Conservation (phyloP, 2,797 vertebrate genomes). For the Amblyraja radiata region DNA sequence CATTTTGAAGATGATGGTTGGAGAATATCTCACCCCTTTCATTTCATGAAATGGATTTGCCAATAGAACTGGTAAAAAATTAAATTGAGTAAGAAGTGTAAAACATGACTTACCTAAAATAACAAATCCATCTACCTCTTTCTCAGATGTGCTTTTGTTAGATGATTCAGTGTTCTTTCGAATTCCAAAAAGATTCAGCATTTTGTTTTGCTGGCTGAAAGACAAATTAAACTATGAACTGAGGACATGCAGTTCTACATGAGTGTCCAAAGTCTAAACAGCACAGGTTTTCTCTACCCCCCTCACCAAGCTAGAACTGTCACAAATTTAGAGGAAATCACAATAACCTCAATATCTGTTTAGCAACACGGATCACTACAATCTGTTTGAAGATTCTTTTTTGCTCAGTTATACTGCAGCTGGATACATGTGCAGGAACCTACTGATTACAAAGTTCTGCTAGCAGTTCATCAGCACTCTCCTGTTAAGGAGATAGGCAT, state of each 20-base stretch:
- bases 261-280: background rate
- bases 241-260: background rate
- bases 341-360: background rate
- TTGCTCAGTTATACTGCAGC: background rate
- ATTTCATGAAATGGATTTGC: background rate
- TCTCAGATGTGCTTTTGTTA: constrained; percentile 70
- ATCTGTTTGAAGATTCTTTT: background rate
- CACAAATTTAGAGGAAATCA: background rate
- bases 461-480: background rate
- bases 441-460: background rate
- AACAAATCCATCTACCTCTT: constrained; percentile 83
- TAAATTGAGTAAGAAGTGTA: background rate
- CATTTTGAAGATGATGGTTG: background rate
- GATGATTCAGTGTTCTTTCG: constrained; percentile 66
- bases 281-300: background rate
- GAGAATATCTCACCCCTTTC: background rate
- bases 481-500: background rate
- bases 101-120: constrained; percentile 70
- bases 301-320: background rate
- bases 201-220: constrained; percentile 46
- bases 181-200: constrained; percentile 77
- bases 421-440: background rate
- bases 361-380: too few species aligned
- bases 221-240: constrained; percentile 21
- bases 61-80: background rate